Base-by-base conservation (phyloP, 2,888 invertebrate genomes). In the Scaptomyza tumidula region DNA sequence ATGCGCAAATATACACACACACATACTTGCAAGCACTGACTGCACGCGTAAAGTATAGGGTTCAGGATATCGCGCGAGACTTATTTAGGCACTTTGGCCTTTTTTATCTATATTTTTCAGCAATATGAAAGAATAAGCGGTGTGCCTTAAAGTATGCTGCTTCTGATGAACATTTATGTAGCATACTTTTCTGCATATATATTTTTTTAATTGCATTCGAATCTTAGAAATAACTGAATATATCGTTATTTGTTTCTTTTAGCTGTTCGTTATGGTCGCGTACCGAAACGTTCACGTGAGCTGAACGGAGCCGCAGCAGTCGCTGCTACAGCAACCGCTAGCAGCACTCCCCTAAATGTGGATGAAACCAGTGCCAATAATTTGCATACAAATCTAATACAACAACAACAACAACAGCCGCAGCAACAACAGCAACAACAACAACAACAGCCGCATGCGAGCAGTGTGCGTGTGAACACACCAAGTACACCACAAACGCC, bases 261-360 rank as follows among this genome's bases (percentile, higher is more conserved):
- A 98, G 98, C 98, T 90, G 98, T 98, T 76, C 94, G 98, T 91
- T 99, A 99, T 94, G 98, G 99, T 80, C 95, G 98, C 78, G 98
- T 98, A 85, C 98, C 99, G 75, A 99, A 98, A 93, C 94, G 98
- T 86, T 95, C 97, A 67, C 94, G 98, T 84, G 98, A 98, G 92
- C 94, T 95, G 76, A 95, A 94, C 90, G 92, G 91, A 56, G 82
- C 89, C 83, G 81, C 84, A 89, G 59, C 72, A 48, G 62, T 58
- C 45, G 59, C 65, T 37, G 70, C 68, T 52, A 35, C 75, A 68
- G 80, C 73, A 33, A 70, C 81, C 44, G 60, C 75, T 48, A 56
- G 68, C 39, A 78, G 74, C 61, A 69, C 84, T 27, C 61, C 86
- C 39, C 62, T 86, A 24, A 88, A 72, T 88, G 88, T 75, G 65